Percentiles rank a stretch among this genome's conserved stretches.
Evolutionary conservation across 2,113 vertebrate genomes (phyloP).

Genomic region (Trochalopteron elliotii): DNA sequence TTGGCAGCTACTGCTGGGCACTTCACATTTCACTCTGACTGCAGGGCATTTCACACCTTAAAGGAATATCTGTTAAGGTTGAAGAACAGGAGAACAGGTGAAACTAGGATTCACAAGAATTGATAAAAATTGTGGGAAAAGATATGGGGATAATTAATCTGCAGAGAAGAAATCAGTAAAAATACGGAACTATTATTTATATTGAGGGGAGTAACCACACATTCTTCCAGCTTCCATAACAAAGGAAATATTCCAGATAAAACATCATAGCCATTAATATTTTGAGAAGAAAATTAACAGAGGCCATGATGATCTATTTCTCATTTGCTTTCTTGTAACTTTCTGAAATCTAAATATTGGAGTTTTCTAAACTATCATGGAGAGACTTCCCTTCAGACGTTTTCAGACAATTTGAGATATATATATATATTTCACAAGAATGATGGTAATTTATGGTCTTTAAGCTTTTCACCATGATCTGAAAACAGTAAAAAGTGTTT

Average conservation of each 20-base stretch:
- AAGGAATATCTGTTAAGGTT: neutral
- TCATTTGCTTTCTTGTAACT: neutral
- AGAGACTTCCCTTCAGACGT: neutral
- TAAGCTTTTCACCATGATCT: neutral
- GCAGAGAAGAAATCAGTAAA: conserved; percentile 37
- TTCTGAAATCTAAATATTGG: neutral
- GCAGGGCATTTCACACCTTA: neutral
- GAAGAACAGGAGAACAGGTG: neutral
- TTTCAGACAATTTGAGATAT: neutral
- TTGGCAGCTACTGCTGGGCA: neutral
- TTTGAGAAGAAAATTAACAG: neutral
- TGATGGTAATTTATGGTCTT: neutral
- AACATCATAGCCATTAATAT: neutral
- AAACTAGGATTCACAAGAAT: neutral
- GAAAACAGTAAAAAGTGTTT: neutral
- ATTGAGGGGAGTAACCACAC: neutral
- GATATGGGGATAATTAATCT: neutral
- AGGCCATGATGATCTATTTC: neutral
- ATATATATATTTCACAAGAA: neutral
- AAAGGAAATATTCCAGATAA: neutral
- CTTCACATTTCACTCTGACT: rapidly evolving
- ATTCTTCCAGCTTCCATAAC: conserved; percentile 25
- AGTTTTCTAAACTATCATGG: neutral
- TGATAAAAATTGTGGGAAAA: neutral
- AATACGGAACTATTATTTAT: conserved; percentile 21